A percentile compares a stretch with the other conserved stretches of the same genome.
Evolutionary conservation across 2,113 vertebrate species (phyloP).

Genomic region (Ceratotherium simum): DNA sequence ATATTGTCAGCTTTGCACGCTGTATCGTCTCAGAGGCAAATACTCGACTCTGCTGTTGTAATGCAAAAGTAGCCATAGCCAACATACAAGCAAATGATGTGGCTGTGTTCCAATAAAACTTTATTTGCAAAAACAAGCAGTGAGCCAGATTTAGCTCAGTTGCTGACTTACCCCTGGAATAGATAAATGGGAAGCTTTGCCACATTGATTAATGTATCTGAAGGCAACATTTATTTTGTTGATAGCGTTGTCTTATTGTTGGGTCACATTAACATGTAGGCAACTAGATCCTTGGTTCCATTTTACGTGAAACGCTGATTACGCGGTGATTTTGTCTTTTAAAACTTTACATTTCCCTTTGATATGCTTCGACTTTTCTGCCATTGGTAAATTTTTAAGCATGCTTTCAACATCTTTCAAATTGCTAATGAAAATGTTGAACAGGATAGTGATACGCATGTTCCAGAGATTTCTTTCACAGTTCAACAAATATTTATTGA

Average conservation of each 20-base stretch:
- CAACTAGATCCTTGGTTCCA: neutral
- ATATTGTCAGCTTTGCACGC: neutral
- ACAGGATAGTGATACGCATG: neutral
- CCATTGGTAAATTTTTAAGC: neutral
- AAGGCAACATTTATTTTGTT: neutral
- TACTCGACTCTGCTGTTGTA: neutral
- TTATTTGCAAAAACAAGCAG: neutral
- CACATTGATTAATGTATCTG: neutral
- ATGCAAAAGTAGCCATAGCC: neutral
- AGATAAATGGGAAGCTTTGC: neutral
- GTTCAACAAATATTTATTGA: neutral
- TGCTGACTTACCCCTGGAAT: neutral
- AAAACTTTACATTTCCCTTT: neutral
- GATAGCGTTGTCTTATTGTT: neutral
- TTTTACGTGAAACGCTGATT: slow-evolving; percentile 5
- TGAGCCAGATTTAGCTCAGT: neutral
- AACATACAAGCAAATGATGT: neutral
- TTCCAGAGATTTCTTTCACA: slow-evolving; percentile 14
- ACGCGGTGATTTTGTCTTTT: neutral
- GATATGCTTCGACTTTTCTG: neutral
- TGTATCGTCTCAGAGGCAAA: neutral
- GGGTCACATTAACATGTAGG: neutral
- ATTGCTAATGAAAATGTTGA: neutral
- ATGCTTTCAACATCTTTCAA: neutral
- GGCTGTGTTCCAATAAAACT: neutral